A percentile compares a stretch with the other conserved stretches of the same genome.
phyloP scores from a whole-genome alignment of 2,113 vertebrate genomes.

The Atlantisia rogersi region DNA sequence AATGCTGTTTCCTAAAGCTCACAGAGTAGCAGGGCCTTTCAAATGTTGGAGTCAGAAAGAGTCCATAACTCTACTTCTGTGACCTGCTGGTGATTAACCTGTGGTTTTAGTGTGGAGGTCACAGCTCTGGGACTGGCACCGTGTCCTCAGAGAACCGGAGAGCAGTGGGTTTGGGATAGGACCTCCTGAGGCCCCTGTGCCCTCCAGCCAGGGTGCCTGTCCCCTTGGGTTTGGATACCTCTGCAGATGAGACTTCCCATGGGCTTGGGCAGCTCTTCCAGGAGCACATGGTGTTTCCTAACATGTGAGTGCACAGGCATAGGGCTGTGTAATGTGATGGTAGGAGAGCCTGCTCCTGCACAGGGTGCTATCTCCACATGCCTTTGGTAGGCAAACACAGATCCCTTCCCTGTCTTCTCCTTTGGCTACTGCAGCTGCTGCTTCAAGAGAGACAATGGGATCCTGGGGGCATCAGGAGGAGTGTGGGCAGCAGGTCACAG shows the following conservation, averaged over 20 bases:
- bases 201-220: neutral
- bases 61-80: neutral
- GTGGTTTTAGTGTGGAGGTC: neutral
- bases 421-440: neutral
- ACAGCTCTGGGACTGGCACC: neutral
- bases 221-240: neutral
- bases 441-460: neutral
- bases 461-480: too few relatives aligned
- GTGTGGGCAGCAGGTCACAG: too few relatives aligned
- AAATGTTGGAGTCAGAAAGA: neutral
- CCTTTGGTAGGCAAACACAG: fast-evolving
- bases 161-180: neutral
- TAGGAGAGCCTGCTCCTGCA: too few relatives aligned
- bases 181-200: neutral
- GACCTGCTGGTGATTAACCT: neutral
- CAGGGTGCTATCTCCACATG: fast-evolving
- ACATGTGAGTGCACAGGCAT: fast-evolving
- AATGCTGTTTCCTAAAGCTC: neutral
- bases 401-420: neutral
- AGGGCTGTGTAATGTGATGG: too few relatives aligned
- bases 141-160: neutral
- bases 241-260: neutral
- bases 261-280: neutral
- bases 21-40: neutral
- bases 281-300: fast-evolving